Base-by-base conservation (phyloP, 2,797 vertebrate genomes). In the Xiphophorus birchmanni region DNA sequence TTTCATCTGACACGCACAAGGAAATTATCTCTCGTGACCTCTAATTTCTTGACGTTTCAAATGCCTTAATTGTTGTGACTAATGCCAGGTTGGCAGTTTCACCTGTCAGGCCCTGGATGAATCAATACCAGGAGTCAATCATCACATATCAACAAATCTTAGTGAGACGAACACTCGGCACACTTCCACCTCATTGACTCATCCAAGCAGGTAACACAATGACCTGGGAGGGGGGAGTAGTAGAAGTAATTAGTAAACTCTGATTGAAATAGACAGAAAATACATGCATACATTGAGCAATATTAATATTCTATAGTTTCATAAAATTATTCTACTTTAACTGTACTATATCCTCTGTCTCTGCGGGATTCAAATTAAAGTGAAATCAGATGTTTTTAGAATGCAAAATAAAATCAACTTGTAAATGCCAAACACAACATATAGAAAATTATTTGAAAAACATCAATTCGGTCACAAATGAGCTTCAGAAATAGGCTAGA, bases 31-130 rank as follows among this genome's bases (percentile, higher is more conserved):
- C 95, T 89, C 95, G 94, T 96, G 96, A 97, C 96, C 96, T 96
- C 96, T 96, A 97, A 97, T 97, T 97, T 97, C 93, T 95, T 97
- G 97, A 97, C 97, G 97, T 97, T 97, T 97, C 96, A 97, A 91
- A 98, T 95, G 94, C 95, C 92, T 95, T 97, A 97, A 97, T 97
- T 97, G 96, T 96, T 90, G 95, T 94, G 95, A 95, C 96, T 97
- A 97, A 95, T 96, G 94, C 95, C 94, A 94, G 94, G 94, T 93
- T 93, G 89, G 91, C 94, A 94, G 95, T 93, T 96, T 95, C 95
- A 97, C 95, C 96, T 97, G 97, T 97, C 97, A 97, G 93, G 89
- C 81, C 91, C 32, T 89, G 92, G 96, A 97, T 94, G 94, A 97
- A 96, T 97, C 97, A 97, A 97, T 97, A 96, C 92, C 95, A 82